phyloP scores from a whole-genome alignment of 2,113 vertebrate genomes.

The Deroptyus accipitrinus region DNA sequence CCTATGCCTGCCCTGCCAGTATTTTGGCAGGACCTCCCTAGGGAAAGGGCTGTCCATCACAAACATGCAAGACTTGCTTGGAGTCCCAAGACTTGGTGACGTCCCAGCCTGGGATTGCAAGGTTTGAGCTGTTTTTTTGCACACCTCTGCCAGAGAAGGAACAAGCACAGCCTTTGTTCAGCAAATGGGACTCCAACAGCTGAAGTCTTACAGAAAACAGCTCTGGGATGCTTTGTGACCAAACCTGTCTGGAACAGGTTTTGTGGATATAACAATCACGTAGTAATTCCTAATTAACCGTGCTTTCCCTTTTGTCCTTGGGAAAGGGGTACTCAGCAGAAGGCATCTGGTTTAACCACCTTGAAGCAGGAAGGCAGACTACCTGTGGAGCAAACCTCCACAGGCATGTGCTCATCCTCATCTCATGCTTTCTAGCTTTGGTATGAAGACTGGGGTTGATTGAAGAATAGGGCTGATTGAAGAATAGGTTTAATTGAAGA shows the following conservation, averaged over 20 bases:
- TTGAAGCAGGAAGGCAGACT: neutral
- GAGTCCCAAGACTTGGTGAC: neutral
- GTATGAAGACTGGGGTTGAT: too few species aligned
- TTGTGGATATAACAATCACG: neutral
- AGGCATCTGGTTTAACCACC: neutral
- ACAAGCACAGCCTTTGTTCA: neutral
- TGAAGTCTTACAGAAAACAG: neutral
- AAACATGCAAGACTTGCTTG: neutral
- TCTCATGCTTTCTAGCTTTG: neutral
- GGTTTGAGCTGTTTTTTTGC: neutral
- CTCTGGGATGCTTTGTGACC: neutral
- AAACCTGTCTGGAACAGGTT: neutral
- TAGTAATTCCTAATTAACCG: neutral
- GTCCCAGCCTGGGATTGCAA: neutral
- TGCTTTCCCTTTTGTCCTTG: neutral
- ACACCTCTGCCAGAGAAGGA: neutral
- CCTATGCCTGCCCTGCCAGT: neutral
- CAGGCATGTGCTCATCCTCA: accelerated
- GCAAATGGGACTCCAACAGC: neutral
- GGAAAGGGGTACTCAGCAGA: neutral
- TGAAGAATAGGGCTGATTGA: too few species aligned
- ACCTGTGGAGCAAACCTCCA: neutral
- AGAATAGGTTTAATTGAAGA: too few species aligned
- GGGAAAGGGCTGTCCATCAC: neutral
- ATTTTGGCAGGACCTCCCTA: neutral